A percentile compares a stretch with the other conserved stretches of the same genome.
phyloP scores from a whole-genome alignment of 2,113 vertebrate genomes.

The Hemichromis elongatus region DNA sequence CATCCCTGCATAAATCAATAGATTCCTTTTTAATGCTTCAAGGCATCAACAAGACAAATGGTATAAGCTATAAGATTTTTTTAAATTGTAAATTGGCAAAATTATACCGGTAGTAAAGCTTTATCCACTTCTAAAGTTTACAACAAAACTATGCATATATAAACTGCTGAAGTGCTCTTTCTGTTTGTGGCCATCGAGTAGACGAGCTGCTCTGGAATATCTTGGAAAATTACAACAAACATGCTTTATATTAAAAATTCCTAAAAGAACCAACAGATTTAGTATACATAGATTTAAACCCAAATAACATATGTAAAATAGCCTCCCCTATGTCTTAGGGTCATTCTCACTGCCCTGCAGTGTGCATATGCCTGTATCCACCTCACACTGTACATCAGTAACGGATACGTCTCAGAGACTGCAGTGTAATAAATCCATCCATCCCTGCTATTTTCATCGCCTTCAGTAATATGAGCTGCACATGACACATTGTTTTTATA shows the following conservation, averaged over 20 bases:
- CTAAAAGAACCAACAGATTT: neutral
- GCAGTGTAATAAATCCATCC: neutral
- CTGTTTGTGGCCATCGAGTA: neutral
- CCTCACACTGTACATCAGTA: neutral
- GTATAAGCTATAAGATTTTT: neutral
- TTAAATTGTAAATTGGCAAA: neutral
- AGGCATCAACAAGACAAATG: neutral
- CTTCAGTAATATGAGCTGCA: neutral
- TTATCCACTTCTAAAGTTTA: neutral
- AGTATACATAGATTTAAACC: neutral
- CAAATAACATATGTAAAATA: neutral
- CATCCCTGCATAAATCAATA: neutral
- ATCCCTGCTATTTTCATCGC: neutral
- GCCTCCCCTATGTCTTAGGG: neutral
- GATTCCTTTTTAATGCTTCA: neutral
- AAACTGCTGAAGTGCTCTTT: neutral
- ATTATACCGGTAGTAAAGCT: neutral
- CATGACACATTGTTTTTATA: neutral
- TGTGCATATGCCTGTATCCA: neutral
- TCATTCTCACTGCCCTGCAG: neutral
- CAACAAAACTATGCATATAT: neutral
- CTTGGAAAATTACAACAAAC: neutral
- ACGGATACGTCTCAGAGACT: neutral
- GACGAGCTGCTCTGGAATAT: neutral
- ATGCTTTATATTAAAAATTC: neutral